Conservation (phyloP, 1,140 invertebrate species). For the Lasioglossum baleicum region DNA sequence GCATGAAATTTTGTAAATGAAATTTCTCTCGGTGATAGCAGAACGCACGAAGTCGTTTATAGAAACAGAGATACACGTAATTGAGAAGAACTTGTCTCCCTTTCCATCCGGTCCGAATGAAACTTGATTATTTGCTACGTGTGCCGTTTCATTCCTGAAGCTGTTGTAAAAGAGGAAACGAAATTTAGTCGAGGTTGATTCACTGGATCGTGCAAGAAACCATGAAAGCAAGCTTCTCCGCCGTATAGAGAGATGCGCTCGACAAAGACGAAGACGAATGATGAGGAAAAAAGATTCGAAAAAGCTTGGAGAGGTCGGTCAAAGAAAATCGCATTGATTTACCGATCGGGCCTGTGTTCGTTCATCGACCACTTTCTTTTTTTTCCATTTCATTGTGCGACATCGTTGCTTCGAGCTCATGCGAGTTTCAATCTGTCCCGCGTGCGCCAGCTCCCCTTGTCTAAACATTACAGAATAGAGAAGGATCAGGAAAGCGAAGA, state of each 20-base stretch:
- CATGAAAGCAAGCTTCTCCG: not conserved
- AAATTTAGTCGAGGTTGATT: constrained; percentile 18
- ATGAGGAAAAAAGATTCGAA: constrained; percentile 14
- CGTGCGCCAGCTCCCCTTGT: constrained; percentile 23
- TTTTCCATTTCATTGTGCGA: not conserved
- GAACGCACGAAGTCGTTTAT: not conserved
- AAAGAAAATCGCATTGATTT: constrained; percentile 39
- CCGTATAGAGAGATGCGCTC: constrained; percentile 2
- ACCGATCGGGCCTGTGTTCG: constrained; percentile 16
- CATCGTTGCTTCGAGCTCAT: constrained; percentile 18
- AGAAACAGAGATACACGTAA: not conserved
- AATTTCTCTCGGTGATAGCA: not conserved
- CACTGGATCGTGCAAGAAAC: constrained; percentile 31
- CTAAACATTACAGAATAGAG: constrained; percentile 21
- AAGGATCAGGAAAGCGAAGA: not conserved
- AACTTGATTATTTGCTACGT: not conserved
- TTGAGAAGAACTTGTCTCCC: not conserved
- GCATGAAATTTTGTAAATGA: too few species aligned
- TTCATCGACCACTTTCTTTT: constrained; percentile 9
- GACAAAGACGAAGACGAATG: constrained; percentile 31
- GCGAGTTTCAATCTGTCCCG: constrained; percentile 32
- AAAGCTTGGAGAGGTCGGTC: not conserved
- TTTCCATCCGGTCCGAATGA: not conserved
- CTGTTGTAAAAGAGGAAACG: not conserved
- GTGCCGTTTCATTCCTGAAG: not conserved